Conservation (phyloP, 2,113 vertebrate species). For the Gopherus flavomarginatus region DNA sequence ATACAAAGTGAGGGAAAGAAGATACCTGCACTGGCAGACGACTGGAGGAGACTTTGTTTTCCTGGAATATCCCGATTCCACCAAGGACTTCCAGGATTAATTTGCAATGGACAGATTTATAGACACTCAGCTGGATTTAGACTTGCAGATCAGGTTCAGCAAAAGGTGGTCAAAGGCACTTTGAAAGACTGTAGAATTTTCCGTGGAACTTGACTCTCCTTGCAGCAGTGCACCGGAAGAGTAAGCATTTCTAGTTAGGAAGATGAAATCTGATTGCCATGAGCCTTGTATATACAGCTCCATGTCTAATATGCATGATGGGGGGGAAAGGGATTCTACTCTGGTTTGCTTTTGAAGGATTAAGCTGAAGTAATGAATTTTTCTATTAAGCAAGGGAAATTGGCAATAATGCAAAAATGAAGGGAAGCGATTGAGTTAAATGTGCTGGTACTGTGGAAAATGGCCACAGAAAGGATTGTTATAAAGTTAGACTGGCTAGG, state of each 20-base stretch:
- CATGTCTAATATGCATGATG: not conserved
- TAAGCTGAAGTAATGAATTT: not conserved
- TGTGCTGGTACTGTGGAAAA: too few relatives aligned
- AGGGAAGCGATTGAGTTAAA: too few relatives aligned
- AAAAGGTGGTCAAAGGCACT: slow-evolving; percentile 55
- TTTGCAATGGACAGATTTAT: slow-evolving; percentile 35
- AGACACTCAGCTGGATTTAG: slow-evolving; percentile 19
- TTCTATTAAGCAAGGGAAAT: not conserved
- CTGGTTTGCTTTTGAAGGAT: not conserved
- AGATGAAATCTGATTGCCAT: slow-evolving; percentile 16
- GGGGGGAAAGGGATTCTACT: slow-evolving; percentile 9
- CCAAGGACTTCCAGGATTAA: not conserved
- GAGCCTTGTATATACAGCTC: slow-evolving; percentile 24
- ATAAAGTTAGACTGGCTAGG: too few relatives aligned
- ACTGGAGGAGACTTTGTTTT: not conserved
- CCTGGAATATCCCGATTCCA: not conserved
- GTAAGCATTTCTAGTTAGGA: slow-evolving; percentile 57
- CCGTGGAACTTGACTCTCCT: not conserved
- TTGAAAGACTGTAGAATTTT: slow-evolving; percentile 42
- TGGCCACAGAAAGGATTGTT: too few relatives aligned
- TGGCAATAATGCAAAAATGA: not conserved
- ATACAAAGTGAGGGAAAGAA: not conserved
- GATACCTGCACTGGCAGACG: not conserved
- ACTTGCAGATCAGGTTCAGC: not conserved
- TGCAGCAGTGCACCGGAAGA: slow-evolving; percentile 51